Evolutionary conservation across 92 coral and sea anemone species (phyloP), one percentile per base, ranked within the genome.

Genomic region (Epizoanthus fatuus): DNA sequence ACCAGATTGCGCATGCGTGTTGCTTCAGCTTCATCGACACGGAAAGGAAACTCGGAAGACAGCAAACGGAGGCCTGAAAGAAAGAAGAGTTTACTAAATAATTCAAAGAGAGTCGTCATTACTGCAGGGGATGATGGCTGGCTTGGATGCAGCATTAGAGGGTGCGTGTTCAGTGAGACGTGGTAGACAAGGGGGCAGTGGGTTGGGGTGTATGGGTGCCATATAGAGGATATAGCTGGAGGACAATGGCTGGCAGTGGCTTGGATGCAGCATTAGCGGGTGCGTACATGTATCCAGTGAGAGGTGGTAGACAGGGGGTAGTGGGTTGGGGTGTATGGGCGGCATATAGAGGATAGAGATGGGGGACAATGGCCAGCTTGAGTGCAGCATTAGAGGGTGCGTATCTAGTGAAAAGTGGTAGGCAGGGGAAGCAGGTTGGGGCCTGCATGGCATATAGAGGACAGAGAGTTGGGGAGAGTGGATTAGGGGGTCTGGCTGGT

Each of bases 211-310:
- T 29, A 29, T 29, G 35, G 35, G 35, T 29, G 35, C 1, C 35
- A 29, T 29, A 29, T 29, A 29, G 35, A 29, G 2, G 35, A 29
- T 29, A 29, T 0, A 29, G 35, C 0, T 29, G 1, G 35, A 1
- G 35, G 35, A 29, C 2, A 1, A 29, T 29, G 35, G 35, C 35
- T 29, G 35, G 35, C 35, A 22, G 25, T 22, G 25, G 25, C 25
- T 93, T 37, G 96, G 96, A 4, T 93, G 92, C 68, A 87, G 91
- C 39, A 85, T 93, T 16, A 77, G 94, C 57, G 96, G 96, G 96
- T 93, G 84, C 10, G 0, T 22, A 22, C 25, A 22, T 22, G 94
- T 84, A 35, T 20, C 39, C 2, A 15, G 7, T 53, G 12, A 22
- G 4, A 58, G 20, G 35, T 45, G 78, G 37, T 17, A 4, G 16